A percentile compares a stretch with the other conserved stretches of the same genome.
Evolutionary conservation across 2,888 invertebrate species (phyloP).

Genomic region (Heliconius ethilla): DNA sequence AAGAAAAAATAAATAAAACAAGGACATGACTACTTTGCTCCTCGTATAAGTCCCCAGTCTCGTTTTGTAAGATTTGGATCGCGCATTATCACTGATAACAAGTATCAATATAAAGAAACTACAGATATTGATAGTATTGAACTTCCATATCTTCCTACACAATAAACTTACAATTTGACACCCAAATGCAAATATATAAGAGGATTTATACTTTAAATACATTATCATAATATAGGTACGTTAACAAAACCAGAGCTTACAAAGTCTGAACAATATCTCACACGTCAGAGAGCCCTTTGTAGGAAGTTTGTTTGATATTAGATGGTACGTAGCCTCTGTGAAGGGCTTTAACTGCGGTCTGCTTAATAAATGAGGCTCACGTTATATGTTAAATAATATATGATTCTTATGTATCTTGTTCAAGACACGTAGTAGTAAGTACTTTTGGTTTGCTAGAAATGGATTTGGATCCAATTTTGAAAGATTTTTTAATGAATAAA

Average conservation of each 20-base stretch:
- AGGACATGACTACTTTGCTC: no score
- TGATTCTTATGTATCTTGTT: background rate
- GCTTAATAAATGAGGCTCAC: conserved; percentile 9
- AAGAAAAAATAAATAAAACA: no score
- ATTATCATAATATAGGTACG: conserved; percentile 11
- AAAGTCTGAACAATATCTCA: conserved; percentile 29
- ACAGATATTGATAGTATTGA: no score
- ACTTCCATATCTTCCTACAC: background rate
- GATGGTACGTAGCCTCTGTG: conserved; percentile 23
- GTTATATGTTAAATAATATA: background rate
- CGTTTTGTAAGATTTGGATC: no score
- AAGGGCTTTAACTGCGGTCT: conserved; percentile 9
- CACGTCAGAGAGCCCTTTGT: conserved; percentile 29
- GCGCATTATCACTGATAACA: no score
- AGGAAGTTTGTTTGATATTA: conserved; percentile 35
- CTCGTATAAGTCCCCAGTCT: no score
- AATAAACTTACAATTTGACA: background rate
- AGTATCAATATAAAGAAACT: no score
- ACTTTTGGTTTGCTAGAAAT: background rate
- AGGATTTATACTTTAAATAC: conserved; percentile 2
- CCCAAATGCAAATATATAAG: background rate
- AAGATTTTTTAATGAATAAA: background rate
- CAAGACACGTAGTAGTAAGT: background rate
- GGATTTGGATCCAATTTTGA: background rate
- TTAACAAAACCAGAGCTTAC: conserved; percentile 33